These are phyloP conservation scores for Ceratina australensis DNA, from an alignment of 1,140 invertebrate species.

Conservation along the genomic window DNA sequence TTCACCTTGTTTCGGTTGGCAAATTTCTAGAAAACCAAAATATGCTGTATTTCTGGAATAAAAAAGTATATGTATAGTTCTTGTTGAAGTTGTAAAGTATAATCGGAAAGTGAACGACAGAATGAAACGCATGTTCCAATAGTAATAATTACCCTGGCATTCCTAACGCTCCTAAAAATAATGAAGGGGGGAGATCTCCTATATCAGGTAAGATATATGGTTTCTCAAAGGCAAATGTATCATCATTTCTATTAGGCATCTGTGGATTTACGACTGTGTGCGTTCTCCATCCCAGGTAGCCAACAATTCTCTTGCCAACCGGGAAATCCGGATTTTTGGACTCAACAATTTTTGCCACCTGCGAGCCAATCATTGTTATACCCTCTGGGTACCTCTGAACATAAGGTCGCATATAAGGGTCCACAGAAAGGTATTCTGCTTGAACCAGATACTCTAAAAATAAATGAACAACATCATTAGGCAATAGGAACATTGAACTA, in stretches of 20 bases:
- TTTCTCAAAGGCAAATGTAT: not conserved
- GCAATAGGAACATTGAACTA: no score
- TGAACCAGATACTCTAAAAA: slow-evolving; percentile 83
- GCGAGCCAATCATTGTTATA: slow-evolving; percentile 82
- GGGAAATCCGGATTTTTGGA: slow-evolving; percentile 83
- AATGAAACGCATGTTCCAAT: not conserved
- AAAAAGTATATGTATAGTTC: not conserved
- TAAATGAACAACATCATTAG: not conserved
- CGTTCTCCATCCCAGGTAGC: slow-evolving; percentile 82
- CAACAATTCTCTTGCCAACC: slow-evolving; percentile 81
- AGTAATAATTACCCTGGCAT: slow-evolving; percentile 82
- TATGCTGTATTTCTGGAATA: slow-evolving; percentile 85
- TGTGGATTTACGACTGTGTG: slow-evolving; percentile 73
- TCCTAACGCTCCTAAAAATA: slow-evolving; percentile 82
- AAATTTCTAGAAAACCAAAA: slow-evolving; percentile 86
- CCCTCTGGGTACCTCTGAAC: slow-evolving; percentile 78
- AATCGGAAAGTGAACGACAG: not conserved
- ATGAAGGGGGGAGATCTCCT: slow-evolving; percentile 80
- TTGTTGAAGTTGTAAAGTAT: no score
- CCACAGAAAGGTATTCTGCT: slow-evolving; percentile 85
- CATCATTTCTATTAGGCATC: not conserved
- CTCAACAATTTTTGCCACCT: slow-evolving; percentile 84
- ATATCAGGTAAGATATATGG: slow-evolving; percentile 80
- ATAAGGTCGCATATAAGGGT: slow-evolving; percentile 86
- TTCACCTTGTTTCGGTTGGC: slow-evolving; percentile 84